These are phyloP conservation scores for Eupithecia insigniata DNA, from an alignment of 2,888 invertebrate species.

Conservation along the genomic window DNA sequence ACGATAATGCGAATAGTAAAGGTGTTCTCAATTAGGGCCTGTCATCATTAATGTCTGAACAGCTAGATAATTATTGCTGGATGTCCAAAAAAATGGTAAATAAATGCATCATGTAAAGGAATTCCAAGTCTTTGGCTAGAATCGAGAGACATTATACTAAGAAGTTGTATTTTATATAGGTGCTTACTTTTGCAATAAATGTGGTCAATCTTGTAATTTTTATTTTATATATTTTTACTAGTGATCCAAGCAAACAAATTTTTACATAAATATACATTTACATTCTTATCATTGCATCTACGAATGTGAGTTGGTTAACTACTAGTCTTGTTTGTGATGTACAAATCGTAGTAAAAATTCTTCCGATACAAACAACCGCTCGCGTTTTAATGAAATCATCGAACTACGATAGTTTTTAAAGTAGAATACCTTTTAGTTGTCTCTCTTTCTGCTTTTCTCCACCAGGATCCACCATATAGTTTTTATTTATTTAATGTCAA, in stretches of 20 bases:
- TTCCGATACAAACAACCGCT: background rate
- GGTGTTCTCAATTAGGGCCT: background rate
- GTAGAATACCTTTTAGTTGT: background rate
- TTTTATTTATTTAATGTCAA: no score
- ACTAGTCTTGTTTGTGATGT: background rate
- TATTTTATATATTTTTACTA: no score
- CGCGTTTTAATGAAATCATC: no score
- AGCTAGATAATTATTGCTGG: background rate
- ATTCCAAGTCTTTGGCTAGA: background rate
- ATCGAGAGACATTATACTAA: background rate
- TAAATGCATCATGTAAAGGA: background rate
- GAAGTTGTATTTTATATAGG: background rate
- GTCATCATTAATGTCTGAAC: background rate
- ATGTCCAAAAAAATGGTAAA: background rate
- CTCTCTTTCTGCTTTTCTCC: background rate
- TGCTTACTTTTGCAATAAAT: background rate
- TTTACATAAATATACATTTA: no score
- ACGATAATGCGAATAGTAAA: background rate
- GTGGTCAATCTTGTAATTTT: background rate
- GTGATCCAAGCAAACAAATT: no score
- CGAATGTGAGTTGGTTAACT: no score
- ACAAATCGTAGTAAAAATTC: background rate
- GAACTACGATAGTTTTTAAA: no score
- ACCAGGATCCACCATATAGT: background rate
- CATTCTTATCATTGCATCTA: no score